Evolutionary conservation across 2,888 invertebrate species (phyloP), one percentile per base, ranked within the genome.

Genomic region (Stenoptilia bipunctidactyla): DNA sequence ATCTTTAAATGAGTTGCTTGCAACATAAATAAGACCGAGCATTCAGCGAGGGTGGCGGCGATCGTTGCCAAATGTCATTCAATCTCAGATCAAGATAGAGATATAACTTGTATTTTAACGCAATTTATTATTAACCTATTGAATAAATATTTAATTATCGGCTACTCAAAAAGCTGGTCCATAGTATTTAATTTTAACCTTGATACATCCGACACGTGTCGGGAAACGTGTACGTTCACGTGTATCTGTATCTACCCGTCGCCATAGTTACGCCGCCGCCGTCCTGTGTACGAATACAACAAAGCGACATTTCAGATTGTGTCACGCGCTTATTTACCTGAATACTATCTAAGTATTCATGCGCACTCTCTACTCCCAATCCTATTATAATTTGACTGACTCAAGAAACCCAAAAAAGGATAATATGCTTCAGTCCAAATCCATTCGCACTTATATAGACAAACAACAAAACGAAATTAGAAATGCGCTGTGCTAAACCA

Each of bases 401-500:
- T n/a, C n/a, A n/a, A n/a, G n/a, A n/a, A n/a, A n/a, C n/a, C n/a
- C n/a, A n/a, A n/a, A n/a, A n/a, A n/a, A n/a, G n/a, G n/a, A n/a
- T n/a, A n/a, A n/a, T n/a, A n/a, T n/a, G 10, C 9, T n/a, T 12
- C 3, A 30, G 6, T 30, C 30, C 12, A 30, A 30, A 2, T 3
- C 30, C 30, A 10, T 30, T 30, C n/a, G 12, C 12, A 8, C 30
- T 3, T 30, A n/a, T n/a, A 12, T 30, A 30, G 20, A 5, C 20
- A 5, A 3, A 30, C 30, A 30, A 30, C n/a, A 30, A 10, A 30
- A 30, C 9, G 6, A 30, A 30, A 30, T 30, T 30, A 30, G 30
- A 9, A 30, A 30, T 30, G 30, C 30, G 30, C 34, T 35, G 34
- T 39, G 34, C 37, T 35, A 20, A 27, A 20, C 15, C 38, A 36